phyloP scores from a whole-genome alignment of 1,140 invertebrate genomes.

The Hylyphantes graminicola region DNA sequence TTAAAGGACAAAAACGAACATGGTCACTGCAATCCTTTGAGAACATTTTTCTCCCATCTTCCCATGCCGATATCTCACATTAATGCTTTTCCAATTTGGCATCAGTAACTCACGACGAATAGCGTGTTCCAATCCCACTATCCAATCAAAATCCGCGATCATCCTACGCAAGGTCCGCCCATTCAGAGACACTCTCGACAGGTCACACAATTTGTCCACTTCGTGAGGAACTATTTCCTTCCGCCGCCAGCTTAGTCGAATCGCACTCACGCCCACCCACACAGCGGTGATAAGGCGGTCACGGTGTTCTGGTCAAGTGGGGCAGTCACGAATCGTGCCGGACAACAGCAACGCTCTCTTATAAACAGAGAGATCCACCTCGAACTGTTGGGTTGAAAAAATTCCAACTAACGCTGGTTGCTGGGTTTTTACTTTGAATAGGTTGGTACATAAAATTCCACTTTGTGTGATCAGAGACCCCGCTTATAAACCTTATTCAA shows the following conservation, averaged over 20 bases:
- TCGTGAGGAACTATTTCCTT: slow-evolving; percentile 40
- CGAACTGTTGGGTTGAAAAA: neutral
- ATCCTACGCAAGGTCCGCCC: neutral
- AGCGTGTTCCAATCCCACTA: slow-evolving; percentile 2
- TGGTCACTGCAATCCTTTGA: neutral
- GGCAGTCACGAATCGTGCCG: slow-evolving; percentile 53
- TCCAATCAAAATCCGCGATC: slow-evolving; percentile 12
- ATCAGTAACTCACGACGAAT: slow-evolving; percentile 19
- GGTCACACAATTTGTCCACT: slow-evolving; percentile 36
- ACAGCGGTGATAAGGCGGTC: slow-evolving; percentile 24
- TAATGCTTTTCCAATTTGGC: neutral
- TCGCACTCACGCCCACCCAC: slow-evolving; percentile 24
- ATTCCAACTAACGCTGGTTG: no score
- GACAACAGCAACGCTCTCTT: no score
- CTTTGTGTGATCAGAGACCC: no score
- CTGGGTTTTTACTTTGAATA: no score
- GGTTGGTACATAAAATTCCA: no score
- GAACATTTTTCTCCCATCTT: slow-evolving; percentile 13
- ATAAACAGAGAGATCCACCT: no score
- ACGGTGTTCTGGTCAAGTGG: slow-evolving; percentile 35
- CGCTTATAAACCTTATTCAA: no score
- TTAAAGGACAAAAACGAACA: no score
- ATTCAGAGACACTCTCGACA: slow-evolving; percentile 15
- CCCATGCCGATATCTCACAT: neutral
- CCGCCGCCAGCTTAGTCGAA: neutral